Percentiles rank a stretch among this genome's conserved stretches.
Evolutionary conservation across 2,888 invertebrate genomes (phyloP).

Genomic region (Luffia ferchaultella): DNA sequence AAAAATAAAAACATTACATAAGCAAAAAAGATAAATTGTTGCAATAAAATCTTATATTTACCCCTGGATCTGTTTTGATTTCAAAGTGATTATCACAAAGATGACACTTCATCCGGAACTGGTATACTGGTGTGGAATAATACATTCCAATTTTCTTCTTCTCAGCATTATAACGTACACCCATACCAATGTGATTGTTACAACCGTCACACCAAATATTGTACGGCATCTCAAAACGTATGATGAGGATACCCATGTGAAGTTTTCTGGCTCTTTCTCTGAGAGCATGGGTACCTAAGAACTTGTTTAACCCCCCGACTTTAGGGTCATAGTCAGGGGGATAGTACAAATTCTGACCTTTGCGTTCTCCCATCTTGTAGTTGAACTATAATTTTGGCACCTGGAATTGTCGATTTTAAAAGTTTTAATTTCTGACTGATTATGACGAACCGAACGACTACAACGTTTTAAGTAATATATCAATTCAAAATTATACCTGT

Average conservation of each 20-base stretch:
- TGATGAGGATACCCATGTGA: conserved; percentile 93
- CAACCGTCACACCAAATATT: conserved; percentile 99
- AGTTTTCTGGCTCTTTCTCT: conserved; percentile 96
- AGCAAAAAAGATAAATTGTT: too few relatives aligned
- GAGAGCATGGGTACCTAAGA: conserved; percentile 92
- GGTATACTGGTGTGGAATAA: conserved; percentile 96
- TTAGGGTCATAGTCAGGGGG: conserved; percentile 98
- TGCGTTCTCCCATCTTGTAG: conserved; percentile 93
- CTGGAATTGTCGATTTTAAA: too few relatives aligned
- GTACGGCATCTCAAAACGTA: conserved; percentile 99
- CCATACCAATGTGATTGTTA: conserved; percentile 98
- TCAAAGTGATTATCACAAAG: conserved; percentile 97
- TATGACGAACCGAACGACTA: too few relatives aligned
- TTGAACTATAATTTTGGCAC: too few relatives aligned
- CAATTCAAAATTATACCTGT: too few relatives aligned
- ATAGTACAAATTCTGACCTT: conserved; percentile 97
- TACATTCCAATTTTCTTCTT: conserved; percentile 97
- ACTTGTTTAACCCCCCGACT: conserved; percentile 94
- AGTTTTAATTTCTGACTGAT: too few relatives aligned
- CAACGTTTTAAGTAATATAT: too few relatives aligned
- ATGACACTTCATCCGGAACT: conserved; percentile 99
- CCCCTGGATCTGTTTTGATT: conserved; percentile 97
- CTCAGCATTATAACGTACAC: conserved; percentile 96
- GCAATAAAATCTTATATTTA: conserved; percentile 62
- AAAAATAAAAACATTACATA: too few relatives aligned